These are phyloP conservation scores for Tautogolabrus adspersus DNA, from an alignment of 2,113 vertebrate species.

Conservation along the genomic window DNA sequence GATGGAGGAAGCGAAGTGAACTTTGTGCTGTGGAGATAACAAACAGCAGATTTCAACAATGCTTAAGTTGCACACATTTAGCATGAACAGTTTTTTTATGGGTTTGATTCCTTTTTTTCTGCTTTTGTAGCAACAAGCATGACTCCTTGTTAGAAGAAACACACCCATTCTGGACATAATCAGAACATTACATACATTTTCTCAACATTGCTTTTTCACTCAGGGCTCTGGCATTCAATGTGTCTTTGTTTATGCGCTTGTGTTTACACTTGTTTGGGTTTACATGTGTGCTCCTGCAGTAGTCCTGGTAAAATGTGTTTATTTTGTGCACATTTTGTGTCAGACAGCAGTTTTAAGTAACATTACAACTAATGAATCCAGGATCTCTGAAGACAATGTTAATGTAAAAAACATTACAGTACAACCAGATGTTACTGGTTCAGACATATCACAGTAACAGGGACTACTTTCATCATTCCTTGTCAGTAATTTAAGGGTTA, in stretches of 20 bases:
- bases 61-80: background rate
- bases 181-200: no score
- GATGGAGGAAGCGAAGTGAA: background rate
- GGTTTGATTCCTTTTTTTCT: background rate
- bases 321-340: no score
- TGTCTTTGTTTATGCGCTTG: no score
- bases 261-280: no score
- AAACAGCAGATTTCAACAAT: background rate
- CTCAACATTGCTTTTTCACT: no score
- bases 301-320: no score
- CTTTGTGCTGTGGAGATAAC: background rate
- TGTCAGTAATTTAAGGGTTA: slow-evolving; percentile 29
- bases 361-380: background rate
- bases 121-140: background rate
- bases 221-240: no score
- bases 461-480: slow-evolving; percentile 23
- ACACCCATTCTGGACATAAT: no score
- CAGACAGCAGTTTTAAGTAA: background rate
- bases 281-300: no score
- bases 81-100: background rate
- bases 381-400: background rate
- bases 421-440: slow-evolving; percentile 1
- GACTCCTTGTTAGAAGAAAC: background rate
- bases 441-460: background rate
- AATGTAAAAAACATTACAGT: background rate